phyloP scores from a whole-genome alignment of 2,113 vertebrate species.

The Vulpes vulpes region DNA sequence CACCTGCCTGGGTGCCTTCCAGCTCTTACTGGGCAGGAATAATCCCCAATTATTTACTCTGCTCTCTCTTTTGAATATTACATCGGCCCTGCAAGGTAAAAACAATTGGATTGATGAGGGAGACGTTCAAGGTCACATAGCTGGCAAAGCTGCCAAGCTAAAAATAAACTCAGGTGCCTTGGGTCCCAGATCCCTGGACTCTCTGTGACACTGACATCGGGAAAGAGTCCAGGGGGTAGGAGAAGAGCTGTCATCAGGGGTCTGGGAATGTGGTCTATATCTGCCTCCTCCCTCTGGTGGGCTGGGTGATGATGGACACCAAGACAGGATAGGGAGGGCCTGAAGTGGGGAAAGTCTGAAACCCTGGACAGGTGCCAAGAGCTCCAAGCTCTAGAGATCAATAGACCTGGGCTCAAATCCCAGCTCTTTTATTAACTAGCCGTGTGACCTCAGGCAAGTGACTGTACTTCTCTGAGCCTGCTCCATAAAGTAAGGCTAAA shows the following conservation, averaged over 20 bases:
- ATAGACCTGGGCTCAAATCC: background rate
- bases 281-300: background rate
- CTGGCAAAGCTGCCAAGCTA: background rate
- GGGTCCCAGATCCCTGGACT: background rate
- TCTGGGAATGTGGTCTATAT: background rate
- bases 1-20: background rate
- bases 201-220: background rate
- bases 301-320: background rate
- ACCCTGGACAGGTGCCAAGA: background rate
- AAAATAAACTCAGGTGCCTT: background rate
- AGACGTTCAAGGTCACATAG: background rate
- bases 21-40: background rate
- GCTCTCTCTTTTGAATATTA: background rate
- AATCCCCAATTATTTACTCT: no score
- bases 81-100: background rate
- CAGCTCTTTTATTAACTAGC: background rate
- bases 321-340: background rate
- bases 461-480: background rate
- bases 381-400: background rate
- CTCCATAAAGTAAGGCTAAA: background rate
- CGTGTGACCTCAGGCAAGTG: background rate
- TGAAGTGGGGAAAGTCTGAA: background rate
- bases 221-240: background rate
- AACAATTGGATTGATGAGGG: background rate
- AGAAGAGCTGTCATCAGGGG: background rate